A percentile compares a stretch with the other conserved stretches of the same genome.
Evolutionary conservation across 1,140 invertebrate genomes (phyloP).

Genomic region (Armadillidium nasatum): DNA sequence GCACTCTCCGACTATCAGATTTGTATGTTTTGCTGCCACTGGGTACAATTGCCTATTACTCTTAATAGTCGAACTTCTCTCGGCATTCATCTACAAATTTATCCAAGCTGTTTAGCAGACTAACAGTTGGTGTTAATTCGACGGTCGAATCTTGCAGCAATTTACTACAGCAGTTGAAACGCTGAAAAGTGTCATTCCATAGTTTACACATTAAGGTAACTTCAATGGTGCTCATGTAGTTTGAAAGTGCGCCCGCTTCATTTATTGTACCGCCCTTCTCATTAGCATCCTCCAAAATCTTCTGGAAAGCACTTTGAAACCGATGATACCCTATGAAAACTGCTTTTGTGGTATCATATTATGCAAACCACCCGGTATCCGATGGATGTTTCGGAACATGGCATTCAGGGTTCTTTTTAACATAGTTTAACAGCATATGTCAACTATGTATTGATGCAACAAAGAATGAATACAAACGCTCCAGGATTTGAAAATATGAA

Average conservation of each 20-base stretch:
- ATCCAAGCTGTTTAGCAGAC: background rate
- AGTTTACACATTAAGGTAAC: no score
- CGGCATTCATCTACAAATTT: background rate
- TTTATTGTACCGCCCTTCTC: background rate
- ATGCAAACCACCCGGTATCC: background rate
- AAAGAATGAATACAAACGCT: no score
- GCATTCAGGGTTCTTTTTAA: background rate
- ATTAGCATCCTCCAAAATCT: background rate
- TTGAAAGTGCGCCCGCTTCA: no score
- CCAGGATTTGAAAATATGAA: background rate
- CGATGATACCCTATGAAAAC: background rate
- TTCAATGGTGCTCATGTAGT: no score
- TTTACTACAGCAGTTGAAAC: no score
- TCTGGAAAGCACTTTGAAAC: background rate
- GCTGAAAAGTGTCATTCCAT: no score
- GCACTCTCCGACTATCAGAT: background rate
- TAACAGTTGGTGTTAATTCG: background rate
- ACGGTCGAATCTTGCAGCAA: no score
- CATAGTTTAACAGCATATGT: background rate
- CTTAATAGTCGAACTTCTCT: background rate
- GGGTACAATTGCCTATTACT: background rate
- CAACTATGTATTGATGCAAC: no score
- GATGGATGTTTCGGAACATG: no score
- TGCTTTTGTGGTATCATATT: background rate
- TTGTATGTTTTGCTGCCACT: background rate